Conservation (phyloP, 1,140 invertebrate species). For the Bombus picipes region DNA sequence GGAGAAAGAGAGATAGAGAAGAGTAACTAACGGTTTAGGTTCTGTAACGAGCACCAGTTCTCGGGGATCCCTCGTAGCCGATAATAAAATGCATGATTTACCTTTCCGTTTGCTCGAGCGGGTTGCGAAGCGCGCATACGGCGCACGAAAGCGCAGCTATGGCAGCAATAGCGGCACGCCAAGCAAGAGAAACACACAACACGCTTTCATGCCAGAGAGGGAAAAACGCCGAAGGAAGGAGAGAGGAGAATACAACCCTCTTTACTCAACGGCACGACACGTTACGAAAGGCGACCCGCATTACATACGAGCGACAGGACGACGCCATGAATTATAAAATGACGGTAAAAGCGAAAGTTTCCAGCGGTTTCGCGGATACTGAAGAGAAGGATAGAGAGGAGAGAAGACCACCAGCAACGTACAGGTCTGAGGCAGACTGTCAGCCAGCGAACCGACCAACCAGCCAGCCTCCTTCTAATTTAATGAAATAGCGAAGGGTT, state of each 20-base stretch:
- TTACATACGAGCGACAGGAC: conserved; percentile 75
- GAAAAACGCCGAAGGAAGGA: not conserved
- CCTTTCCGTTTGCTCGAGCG: conserved; percentile 70
- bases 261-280: conserved; percentile 58
- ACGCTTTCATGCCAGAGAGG: not conserved
- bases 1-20: not conserved
- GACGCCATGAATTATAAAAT: conserved; percentile 82
- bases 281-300: conserved; percentile 69
- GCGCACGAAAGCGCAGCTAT: conserved; percentile 47
- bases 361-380: conserved; percentile 67
- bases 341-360: conserved; percentile 82
- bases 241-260: conserved; percentile 49
- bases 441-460: conserved; percentile 54
- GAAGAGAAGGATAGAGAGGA: conserved; percentile 18
- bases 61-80: conserved; percentile 48
- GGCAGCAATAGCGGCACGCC: conserved; percentile 44
- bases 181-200: not conserved
- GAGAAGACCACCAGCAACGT: not conserved
- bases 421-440: conserved; percentile 29
- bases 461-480: conserved; percentile 73
- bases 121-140: conserved; percentile 62
- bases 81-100: conserved; percentile 80
- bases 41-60: conserved; percentile 37
- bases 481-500: conserved; percentile 80
- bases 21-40: conserved; percentile 36